phyloP scores from a whole-genome alignment of 2,888 invertebrate genomes.

The Diplazon laetatorius region DNA sequence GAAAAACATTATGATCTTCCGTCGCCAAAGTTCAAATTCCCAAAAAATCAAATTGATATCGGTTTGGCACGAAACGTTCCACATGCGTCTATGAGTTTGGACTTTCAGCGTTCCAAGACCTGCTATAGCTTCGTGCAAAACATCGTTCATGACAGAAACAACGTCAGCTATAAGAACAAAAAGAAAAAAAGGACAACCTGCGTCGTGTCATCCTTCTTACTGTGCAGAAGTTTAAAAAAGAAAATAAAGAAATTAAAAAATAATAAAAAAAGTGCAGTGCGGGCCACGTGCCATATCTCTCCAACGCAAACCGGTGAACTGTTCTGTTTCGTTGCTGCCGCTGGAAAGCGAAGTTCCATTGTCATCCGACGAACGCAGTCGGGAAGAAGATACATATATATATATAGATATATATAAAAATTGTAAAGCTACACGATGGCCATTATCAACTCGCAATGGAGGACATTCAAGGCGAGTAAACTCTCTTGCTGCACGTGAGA shows the following conservation, averaged over 20 bases:
- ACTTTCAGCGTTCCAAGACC: neutral
- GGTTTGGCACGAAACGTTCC: neutral
- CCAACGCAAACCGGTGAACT: slow-evolving; percentile 10
- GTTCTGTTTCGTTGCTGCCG: neutral
- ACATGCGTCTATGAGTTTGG: neutral
- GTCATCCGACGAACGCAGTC: slow-evolving; percentile 37
- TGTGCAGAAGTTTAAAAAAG: too few species aligned
- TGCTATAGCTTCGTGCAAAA: neutral
- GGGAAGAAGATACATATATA: slow-evolving; percentile 33
- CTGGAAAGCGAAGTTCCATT: slow-evolving; percentile 37
- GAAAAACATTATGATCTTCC: too few species aligned
- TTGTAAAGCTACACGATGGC: slow-evolving; percentile 23
- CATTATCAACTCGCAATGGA: slow-evolving; percentile 51
- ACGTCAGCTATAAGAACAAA: slow-evolving; percentile 30
- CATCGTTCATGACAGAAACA: slow-evolving; percentile 25
- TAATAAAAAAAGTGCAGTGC: slow-evolving; percentile 7
- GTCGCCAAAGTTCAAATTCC: too few species aligned
- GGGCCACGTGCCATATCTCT: slow-evolving; percentile 40
- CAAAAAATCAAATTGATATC: neutral
- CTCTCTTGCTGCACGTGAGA: slow-evolving; percentile 10
- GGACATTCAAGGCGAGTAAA: slow-evolving; percentile 38
- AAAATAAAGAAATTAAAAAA: too few species aligned
- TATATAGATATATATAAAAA: slow-evolving; percentile 37
- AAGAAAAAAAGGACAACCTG: neutral
- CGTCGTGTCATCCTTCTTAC: slow-evolving; percentile 15